Base-by-base conservation (phyloP, 2,797 vertebrate species). In the Otolemur crassicaudatus region DNA sequence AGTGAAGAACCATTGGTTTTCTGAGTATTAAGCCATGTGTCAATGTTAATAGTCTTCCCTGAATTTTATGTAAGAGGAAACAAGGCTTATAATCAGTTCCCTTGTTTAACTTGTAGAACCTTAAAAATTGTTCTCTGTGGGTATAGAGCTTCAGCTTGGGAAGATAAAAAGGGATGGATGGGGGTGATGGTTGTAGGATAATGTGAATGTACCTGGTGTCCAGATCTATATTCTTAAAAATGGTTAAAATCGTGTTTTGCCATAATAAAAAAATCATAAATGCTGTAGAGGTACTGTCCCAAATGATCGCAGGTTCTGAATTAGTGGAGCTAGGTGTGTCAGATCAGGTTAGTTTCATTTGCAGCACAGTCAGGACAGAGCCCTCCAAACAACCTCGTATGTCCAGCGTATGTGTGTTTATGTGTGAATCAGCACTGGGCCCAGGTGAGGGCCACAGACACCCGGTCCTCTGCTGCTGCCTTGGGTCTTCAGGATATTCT, bases 401-500 rank as follows among this genome's bases (percentile, higher is more conserved):
- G 12, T 27, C 4, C 25, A 14, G 11, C 37, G 11, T 3, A 0
- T 0, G 1, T 37, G 56, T 27, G n/a, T 34, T 5, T 6, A 1
- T 20, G 10, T 25, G 80, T 46, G 63, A 0, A 3, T 22, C 25
- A 2, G 53, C 0, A 0, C 43, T 14, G 56, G 70, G n/a, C 9
- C 20, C 2, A 3, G 23, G 46, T n/a, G 11, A 2, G 60, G 23
- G 7, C n/a, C 3, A 1, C 0, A 1, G 72, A 7, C 9, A 1
- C 13, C 0, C 19, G 0, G 0, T 17, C 14, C 70, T 58, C 34
- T 31, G 5, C 60, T 3, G 34, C 40, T 19, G 10, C 5, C 80
- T 53, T 1, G 23, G 56, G n/a, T 61, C 79, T 86, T 16, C 1
- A 12, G 73, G 67, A 53, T 0, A 0, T 29, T 22, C 43, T 10